A percentile compares a stretch with the other conserved stretches of the same genome.
Evolutionary conservation across 2,888 invertebrate species (phyloP).

Genomic region (Pycnomerus fuliginosus): DNA sequence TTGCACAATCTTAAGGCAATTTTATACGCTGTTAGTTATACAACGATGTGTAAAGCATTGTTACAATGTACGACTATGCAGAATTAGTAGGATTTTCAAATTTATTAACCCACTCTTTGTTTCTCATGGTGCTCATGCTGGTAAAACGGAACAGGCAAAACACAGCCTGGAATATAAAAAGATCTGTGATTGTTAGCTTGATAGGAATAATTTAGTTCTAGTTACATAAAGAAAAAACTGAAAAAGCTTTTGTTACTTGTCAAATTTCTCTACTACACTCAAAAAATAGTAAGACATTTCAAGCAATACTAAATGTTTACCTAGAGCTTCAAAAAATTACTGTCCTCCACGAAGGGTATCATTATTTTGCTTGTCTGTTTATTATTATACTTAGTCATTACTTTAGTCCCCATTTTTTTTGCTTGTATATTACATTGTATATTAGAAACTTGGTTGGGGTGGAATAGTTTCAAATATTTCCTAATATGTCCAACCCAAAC

Average conservation of each 20-base stretch:
- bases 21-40: too few species aligned
- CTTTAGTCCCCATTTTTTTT: conserved; percentile 8
- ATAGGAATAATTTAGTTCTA: conserved; percentile 32
- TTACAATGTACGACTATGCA: too few species aligned
- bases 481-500: conserved; percentile 16
- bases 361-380: conserved; percentile 20
- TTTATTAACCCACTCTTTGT: conserved; percentile 9
- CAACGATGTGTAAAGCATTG: too few species aligned
- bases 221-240: conserved; percentile 9
- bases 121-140: conserved; percentile 33
- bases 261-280: conserved; percentile 4
- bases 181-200: conserved; percentile 40
- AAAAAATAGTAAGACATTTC: conserved; percentile 23
- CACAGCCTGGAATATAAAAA: conserved; percentile 33
- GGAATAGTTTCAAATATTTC: conserved; percentile 15
- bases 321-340: conserved; percentile 16
- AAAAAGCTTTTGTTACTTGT: conserved; percentile 17
- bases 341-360: conserved; percentile 14
- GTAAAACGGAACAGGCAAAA: conserved; percentile 31
- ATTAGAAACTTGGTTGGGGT: conserved; percentile 16
- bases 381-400: conserved; percentile 21
- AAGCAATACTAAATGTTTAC: conserved; percentile 24
- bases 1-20: too few species aligned
- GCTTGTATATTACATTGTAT: conserved; percentile 21
- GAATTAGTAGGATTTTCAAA: too few species aligned